phyloP scores from a whole-genome alignment of 30 jellyfish, hydroid and myxozoan species.

The Aurelia sp. region DNA sequence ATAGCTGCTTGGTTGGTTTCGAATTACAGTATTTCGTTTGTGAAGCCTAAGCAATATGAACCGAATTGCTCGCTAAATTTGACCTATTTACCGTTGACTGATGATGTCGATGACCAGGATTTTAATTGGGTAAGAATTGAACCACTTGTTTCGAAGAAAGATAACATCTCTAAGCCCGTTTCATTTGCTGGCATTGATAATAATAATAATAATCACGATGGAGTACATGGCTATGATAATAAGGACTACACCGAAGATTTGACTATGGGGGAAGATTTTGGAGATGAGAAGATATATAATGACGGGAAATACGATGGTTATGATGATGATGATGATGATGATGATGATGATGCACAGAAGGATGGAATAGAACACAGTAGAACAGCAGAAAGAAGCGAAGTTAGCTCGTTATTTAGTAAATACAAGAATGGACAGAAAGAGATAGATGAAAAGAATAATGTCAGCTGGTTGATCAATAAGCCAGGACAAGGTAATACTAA shows the following conservation, averaged over 20 bases:
- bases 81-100: constrained; percentile 65
- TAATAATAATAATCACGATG: neutral
- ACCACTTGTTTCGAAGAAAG: constrained; percentile 60
- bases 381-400: constrained; percentile 3
- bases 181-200: neutral
- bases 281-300: neutral
- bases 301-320: neutral
- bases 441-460: neutral
- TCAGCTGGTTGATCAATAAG: neutral
- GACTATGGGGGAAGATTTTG: neutral
- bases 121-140: constrained; percentile 63
- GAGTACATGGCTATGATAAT: neutral
- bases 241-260: constrained; percentile 14
- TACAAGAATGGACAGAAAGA: neutral
- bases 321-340: constrained; percentile 14
- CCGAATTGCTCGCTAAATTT: constrained; percentile 75
- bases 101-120: constrained; percentile 56
- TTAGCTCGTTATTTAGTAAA: neutral
- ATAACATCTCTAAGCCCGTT: constrained; percentile 47
- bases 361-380: neutral
- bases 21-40: constrained; percentile 90
- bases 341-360: constrained; percentile 12
- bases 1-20: constrained; percentile 96
- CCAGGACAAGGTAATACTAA: neutral
- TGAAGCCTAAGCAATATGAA: constrained; percentile 75